Base-by-base conservation (phyloP, 2,888 invertebrate species). In the Hesperia comma region DNA sequence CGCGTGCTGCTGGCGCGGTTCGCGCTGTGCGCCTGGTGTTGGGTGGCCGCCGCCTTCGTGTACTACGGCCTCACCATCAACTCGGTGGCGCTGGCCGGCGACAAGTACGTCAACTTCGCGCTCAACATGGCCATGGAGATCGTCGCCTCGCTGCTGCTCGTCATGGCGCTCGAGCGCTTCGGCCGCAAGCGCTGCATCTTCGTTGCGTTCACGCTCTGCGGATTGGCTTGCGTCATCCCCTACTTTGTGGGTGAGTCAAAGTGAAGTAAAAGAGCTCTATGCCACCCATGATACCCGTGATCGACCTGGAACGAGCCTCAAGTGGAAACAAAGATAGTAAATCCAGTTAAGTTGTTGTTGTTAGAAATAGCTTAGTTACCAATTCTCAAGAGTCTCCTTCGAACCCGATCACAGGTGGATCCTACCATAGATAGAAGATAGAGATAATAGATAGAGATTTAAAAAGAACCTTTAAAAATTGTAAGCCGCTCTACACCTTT, bases 21-120 rank as follows among this genome's bases (percentile, higher is more conserved):
- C 72, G 77, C 74, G 10, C 73, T 82, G 19, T 86, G 87, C 77
- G 75, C 81, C 67, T 88, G 87, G 83, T 96, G 96, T 83, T 96
- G 96, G 96, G 92, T 95, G 10, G 94, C 96, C 1, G 95, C 95
- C 72, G 94, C 95, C 0, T 95, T 97, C 77, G 95, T 97, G 7
- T 97, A 96, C 87, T 97, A 96, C 81, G 97, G 97, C 0, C 88
- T 97, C 49, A 96, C 96, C 19, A 90, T 97, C 74, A 96, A 96
- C 87, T 95, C 96, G 0, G 96, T 96, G 6, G 87, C 95, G 4
- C 87, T 97, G 53, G 69, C 74, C 37, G 74, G 75, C 6, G 71
- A 76, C 61, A 73, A 73, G 81, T 95, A 96, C 83, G 83, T 95
- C 26, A 97, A 97, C 87, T 97, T 97, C 79, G 89, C 90, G 12